phyloP scores from a whole-genome alignment of 2,888 invertebrate species.

The Drosophila gaucha region DNA sequence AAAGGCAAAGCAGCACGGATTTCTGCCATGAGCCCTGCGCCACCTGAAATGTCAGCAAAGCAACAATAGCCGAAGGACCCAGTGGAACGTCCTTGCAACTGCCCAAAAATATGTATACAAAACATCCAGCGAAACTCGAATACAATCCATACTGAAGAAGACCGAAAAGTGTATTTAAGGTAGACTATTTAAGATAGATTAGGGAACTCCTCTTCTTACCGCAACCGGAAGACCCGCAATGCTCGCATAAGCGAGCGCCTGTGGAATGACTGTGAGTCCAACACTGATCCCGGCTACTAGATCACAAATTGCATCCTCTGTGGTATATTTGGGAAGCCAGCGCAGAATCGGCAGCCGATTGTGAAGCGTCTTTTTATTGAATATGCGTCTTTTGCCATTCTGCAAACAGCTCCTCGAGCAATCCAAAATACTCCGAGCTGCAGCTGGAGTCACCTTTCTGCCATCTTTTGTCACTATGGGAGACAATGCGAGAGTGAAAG shows the following conservation, averaged over 20 bases:
- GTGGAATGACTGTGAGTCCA: slow-evolving; percentile 96
- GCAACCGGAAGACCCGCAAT: slow-evolving; percentile 91
- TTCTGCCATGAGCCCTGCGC: slow-evolving; percentile 87
- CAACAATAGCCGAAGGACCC: slow-evolving; percentile 96
- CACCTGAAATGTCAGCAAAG: slow-evolving; percentile 93
- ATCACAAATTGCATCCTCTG: slow-evolving; percentile 91
- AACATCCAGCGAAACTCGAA: slow-evolving; percentile 96
- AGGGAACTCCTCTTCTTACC: slow-evolving; percentile 81
- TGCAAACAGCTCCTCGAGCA: slow-evolving; percentile 84
- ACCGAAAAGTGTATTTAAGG: background rate
- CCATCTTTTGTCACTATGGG: slow-evolving; percentile 86
- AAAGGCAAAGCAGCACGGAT: slow-evolving; percentile 90
- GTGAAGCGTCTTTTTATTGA: slow-evolving; percentile 89
- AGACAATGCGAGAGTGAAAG: too few relatives aligned
- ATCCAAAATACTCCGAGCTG: slow-evolving; percentile 69
- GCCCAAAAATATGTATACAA: slow-evolving; percentile 95
- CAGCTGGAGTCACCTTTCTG: slow-evolving; percentile 82
- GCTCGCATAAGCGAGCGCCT: slow-evolving; percentile 92
- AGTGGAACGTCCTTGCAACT: slow-evolving; percentile 96
- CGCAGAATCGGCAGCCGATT: slow-evolving; percentile 90
- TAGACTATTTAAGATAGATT: background rate
- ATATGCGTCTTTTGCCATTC: slow-evolving; percentile 85
- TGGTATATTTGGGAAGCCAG: slow-evolving; percentile 88
- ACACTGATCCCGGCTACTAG: slow-evolving; percentile 96
- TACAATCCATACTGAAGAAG: slow-evolving; percentile 93